These are phyloP conservation scores for Macrophya alboannulata DNA, from an alignment of 2,888 invertebrate genomes.

Conservation along the genomic window DNA sequence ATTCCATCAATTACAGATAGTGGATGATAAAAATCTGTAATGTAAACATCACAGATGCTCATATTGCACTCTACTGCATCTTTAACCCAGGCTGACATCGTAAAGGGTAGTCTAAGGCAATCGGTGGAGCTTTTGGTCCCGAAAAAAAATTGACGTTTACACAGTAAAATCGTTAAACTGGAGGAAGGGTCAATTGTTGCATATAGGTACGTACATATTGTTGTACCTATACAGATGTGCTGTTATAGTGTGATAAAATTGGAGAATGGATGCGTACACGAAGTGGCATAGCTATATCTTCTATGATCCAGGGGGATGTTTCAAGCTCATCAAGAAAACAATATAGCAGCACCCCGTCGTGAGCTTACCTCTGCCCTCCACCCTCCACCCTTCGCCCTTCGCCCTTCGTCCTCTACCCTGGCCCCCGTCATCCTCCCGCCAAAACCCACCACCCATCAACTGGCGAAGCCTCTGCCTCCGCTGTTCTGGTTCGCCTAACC, in stretches of 20 bases:
- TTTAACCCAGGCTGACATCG: not conserved
- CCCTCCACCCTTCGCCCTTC: slow-evolving; percentile 65
- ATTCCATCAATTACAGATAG: not conserved
- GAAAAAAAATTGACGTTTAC: not conserved
- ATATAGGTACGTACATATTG: not conserved
- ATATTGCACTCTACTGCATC: not conserved
- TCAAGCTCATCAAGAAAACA: slow-evolving; percentile 79
- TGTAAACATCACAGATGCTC: not conserved
- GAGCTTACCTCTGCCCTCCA: slow-evolving; percentile 73
- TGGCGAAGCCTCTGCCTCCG: slow-evolving; percentile 48
- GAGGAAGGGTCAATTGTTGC: not conserved
- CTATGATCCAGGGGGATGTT: slow-evolving; percentile 68
- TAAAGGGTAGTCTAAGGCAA: not conserved
- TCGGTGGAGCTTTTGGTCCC: not conserved
- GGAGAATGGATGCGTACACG: slow-evolving; percentile 16
- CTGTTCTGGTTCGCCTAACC: slow-evolving; percentile 29
- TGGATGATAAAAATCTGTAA: not conserved
- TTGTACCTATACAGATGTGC: not conserved
- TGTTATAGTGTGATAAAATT: not conserved
- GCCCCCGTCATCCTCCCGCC: slow-evolving; percentile 47
- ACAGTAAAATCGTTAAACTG: not conserved
- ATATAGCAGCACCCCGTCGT: slow-evolving; percentile 78
- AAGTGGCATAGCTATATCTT: slow-evolving; percentile 44
- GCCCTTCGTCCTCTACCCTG: slow-evolving; percentile 67
- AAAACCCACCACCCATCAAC: slow-evolving; percentile 57